Percentiles rank a stretch among this genome's conserved stretches.
Evolutionary conservation across 2,888 invertebrate species (phyloP).

Genomic region (Cosmia pyralina): DNA sequence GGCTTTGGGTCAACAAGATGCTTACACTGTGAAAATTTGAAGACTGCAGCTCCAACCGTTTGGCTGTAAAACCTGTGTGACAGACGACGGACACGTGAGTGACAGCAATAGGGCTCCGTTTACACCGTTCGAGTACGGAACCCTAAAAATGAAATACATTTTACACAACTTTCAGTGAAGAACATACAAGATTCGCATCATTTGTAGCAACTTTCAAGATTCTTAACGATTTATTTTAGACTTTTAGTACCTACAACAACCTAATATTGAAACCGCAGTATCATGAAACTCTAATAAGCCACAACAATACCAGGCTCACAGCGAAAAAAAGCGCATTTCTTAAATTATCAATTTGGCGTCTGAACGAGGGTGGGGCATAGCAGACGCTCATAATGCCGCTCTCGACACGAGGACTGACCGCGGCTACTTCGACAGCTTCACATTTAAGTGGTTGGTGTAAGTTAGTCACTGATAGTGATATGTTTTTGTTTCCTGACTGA

Average conservation of each 20-base stretch:
- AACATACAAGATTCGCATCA: not conserved
- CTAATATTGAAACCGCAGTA: constrained; percentile 5
- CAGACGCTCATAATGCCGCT: constrained; percentile 86
- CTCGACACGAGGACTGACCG: constrained; percentile 86
- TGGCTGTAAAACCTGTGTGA: too few species aligned
- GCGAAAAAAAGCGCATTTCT: constrained; percentile 75
- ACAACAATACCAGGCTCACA: constrained; percentile 37
- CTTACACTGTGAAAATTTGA: too few species aligned
- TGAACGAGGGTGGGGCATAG: constrained; percentile 80
- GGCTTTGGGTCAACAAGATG: too few species aligned
- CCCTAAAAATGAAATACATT: not conserved
- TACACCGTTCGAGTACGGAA: too few species aligned
- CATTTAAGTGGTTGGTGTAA: constrained; percentile 73
- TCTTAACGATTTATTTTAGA: not conserved
- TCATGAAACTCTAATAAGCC: constrained; percentile 32
- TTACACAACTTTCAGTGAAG: not conserved
- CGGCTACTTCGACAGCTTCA: constrained; percentile 87
- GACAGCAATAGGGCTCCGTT: too few species aligned
- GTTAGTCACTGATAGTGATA: constrained; percentile 47
- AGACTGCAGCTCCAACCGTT: too few species aligned
- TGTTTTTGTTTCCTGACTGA: not conserved
- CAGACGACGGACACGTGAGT: too few species aligned
- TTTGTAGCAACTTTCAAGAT: not conserved
- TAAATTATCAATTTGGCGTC: constrained; percentile 83
- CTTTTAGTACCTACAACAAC: too few species aligned